These are phyloP conservation scores for Vultur gryphus DNA, from an alignment of 2,797 vertebrate species.

Conservation along the genomic window DNA sequence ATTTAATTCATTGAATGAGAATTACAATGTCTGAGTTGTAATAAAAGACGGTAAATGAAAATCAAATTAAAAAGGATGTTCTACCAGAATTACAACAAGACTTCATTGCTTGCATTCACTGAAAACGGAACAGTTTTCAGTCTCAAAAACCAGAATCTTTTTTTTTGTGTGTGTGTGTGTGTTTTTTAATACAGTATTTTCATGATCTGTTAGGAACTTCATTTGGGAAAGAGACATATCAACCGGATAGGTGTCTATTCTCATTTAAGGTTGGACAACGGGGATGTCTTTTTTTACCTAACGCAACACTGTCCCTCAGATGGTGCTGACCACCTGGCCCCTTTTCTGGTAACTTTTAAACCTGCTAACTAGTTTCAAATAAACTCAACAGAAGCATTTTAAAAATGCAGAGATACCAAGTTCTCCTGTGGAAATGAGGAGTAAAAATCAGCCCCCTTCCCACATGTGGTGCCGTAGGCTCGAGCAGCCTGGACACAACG, in stretches of 20 bases:
- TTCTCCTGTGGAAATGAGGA: neutral
- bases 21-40: neutral
- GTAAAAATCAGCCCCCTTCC: neutral
- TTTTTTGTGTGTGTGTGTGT: neutral
- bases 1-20: neutral
- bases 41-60: neutral
- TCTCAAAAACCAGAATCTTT: neutral
- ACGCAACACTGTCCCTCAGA: neutral
- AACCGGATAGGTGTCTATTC: accelerated
- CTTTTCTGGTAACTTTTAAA: neutral
- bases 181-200: neutral
- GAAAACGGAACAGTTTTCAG: neutral
- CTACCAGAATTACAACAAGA: neutral
- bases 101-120: neutral
- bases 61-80: neutral
- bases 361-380: neutral
- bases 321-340: neutral
- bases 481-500: accelerated
- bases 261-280: no score
- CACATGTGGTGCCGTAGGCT: accelerated
- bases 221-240: neutral
- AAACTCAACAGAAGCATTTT: neutral
- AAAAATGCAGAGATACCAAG: neutral
- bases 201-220: neutral
- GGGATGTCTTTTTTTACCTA: neutral